Conservation (phyloP, 2,797 vertebrate genomes). For the Karalla daura region DNA sequence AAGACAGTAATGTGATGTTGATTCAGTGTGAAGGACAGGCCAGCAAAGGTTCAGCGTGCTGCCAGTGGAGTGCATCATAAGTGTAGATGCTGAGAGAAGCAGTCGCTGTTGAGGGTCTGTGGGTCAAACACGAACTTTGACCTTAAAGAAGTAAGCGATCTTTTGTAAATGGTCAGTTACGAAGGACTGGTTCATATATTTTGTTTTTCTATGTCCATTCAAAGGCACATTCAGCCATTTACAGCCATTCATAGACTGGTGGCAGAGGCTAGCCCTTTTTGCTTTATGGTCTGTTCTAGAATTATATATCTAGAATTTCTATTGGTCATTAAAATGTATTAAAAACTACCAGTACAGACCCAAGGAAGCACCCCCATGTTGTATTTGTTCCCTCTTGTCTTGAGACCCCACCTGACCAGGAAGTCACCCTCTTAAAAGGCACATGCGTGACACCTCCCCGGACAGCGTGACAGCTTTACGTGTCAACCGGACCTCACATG, state of each 20-base stretch:
- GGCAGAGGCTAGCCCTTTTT: no score
- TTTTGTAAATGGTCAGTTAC: not conserved
- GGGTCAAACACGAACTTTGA: not conserved
- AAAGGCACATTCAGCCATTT: no score
- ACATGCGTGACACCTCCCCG: constrained; percentile 7
- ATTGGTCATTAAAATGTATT: no score
- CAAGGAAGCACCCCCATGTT: not conserved
- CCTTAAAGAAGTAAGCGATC: not conserved
- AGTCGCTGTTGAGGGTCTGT: constrained; percentile 4
- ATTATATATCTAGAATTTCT: no score
- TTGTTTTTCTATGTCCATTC: not conserved
- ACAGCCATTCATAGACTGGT: no score
- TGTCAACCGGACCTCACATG: constrained; percentile 44
- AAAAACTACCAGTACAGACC: no score
- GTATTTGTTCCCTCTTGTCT: not conserved
- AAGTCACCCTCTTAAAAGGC: constrained; percentile 45
- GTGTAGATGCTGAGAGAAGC: constrained; percentile 8
- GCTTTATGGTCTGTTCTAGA: no score
- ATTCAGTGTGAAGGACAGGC: not conserved
- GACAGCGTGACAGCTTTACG: constrained; percentile 41
- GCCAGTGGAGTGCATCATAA: constrained; percentile 35
- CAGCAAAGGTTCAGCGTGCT: constrained; percentile 17
- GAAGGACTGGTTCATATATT: not conserved
- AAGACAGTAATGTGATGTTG: constrained; percentile 3
- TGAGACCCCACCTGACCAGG: constrained; percentile 27